Evolutionary conservation across 2,797 vertebrate species (phyloP).

Genomic region (Sebastes umbrosus): DNA sequence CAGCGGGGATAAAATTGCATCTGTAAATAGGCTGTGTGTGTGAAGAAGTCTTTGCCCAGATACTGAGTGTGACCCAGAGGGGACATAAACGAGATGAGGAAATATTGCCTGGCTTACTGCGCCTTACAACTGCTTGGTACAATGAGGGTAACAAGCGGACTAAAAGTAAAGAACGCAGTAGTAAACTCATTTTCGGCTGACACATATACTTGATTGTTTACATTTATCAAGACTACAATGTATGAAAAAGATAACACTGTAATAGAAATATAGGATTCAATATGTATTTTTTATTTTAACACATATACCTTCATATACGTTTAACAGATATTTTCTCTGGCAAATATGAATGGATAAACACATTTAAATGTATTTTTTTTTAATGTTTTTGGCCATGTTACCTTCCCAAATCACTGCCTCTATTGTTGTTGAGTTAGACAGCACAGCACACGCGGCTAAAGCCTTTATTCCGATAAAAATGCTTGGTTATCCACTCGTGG

Average conservation of each 20-base stretch:
- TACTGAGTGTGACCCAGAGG: slow-evolving; percentile 59
- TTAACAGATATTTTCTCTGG: neutral
- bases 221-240: neutral
- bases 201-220: slow-evolving; percentile 7
- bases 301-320: neutral
- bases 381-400: neutral
- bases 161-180: slow-evolving; percentile 23
- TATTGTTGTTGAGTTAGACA: neutral
- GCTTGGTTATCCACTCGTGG: slow-evolving; percentile 30
- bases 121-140: slow-evolving; percentile 25
- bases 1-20: slow-evolving; percentile 56
- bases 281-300: neutral
- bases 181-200: slow-evolving; percentile 22
- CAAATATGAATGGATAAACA: neutral
- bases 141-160: slow-evolving; percentile 42
- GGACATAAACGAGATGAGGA: slow-evolving; percentile 61
- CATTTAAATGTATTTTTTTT: neutral
- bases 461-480: slow-evolving; percentile 26
- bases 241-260: neutral
- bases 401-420: neutral
- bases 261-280: neutral
- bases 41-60: slow-evolving; percentile 50
- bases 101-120: slow-evolving; percentile 52
- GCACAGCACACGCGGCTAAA: neutral
- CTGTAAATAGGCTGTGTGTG: slow-evolving; percentile 58